A percentile compares a stretch with the other conserved stretches of the same genome.
phyloP scores from a whole-genome alignment of 2,113 vertebrate species.

The Corythornis madagascariensis region DNA sequence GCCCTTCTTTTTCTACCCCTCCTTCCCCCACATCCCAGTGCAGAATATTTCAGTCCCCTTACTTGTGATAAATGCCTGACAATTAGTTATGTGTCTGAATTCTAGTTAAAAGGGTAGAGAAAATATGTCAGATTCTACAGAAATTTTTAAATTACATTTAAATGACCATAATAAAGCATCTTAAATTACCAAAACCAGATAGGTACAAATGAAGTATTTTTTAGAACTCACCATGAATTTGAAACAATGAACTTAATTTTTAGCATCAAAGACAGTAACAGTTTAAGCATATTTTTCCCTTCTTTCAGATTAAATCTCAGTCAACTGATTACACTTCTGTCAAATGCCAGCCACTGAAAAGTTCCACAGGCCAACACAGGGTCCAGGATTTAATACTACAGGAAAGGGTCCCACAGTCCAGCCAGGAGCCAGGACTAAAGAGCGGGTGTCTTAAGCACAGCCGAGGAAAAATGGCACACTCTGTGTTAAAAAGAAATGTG shows the following conservation, averaged over 20 bases:
- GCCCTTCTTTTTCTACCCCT: background rate
- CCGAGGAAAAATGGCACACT: background rate
- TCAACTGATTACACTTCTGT: background rate
- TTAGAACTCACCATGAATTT: background rate
- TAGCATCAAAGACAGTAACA: background rate
- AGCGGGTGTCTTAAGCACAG: fast-evolving
- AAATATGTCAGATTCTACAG: background rate
- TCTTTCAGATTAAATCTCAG: background rate
- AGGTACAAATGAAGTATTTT: background rate
- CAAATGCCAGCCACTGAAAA: background rate
- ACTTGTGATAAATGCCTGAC: background rate
- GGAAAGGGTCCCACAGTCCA: background rate
- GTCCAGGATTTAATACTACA: background rate
- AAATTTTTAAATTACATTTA: background rate
- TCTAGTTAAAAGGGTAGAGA: background rate
- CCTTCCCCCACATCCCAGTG: background rate
- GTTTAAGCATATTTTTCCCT: background rate
- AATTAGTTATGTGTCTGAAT: background rate
- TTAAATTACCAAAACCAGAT: background rate
- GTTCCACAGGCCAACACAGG: background rate
- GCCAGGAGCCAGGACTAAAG: background rate
- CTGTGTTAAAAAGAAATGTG: background rate
- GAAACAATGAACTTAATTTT: background rate
- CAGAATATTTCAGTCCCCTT: background rate
- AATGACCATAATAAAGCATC: background rate